A percentile compares a stretch with the other conserved stretches of the same genome.
phyloP scores from a whole-genome alignment of 2,797 vertebrate genomes.

The Spinibarbus caldwelli region DNA sequence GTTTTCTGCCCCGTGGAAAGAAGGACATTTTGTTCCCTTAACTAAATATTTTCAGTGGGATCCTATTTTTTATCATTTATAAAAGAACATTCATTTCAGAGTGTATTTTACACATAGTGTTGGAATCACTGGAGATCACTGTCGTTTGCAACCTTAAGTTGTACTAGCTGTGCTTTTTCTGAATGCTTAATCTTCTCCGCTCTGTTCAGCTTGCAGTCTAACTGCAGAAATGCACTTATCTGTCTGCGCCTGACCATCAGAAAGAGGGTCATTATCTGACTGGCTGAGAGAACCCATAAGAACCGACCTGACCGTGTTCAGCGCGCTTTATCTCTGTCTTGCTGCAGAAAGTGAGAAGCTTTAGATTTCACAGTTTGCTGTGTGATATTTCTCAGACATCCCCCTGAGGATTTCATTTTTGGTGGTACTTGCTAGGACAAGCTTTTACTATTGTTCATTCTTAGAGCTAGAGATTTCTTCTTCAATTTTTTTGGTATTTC shows the following conservation, averaged over 20 bases:
- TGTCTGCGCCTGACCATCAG: not conserved
- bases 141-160: not conserved
- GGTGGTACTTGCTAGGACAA: not conserved
- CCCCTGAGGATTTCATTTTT: not conserved
- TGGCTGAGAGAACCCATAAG: not conserved
- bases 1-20: not conserved
- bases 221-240: constrained; percentile 12
- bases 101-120: not conserved
- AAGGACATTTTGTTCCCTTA: not conserved
- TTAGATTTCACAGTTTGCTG: not conserved
- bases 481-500: not conserved
- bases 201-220: constrained; percentile 1
- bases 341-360: constrained; percentile 10
- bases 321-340: not conserved
- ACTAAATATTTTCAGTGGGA: not conserved
- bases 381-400: not conserved
- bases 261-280: constrained; percentile 24
- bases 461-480: not conserved
- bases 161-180: constrained; percentile 8
- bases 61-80: not conserved
- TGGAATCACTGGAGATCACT: not conserved
- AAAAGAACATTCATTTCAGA: not conserved
- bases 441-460: not conserved
- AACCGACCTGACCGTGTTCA: not conserved
- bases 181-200: not conserved